Evolutionary conservation across 2,888 invertebrate genomes (phyloP).

Genomic region (Magallana nippona): DNA sequence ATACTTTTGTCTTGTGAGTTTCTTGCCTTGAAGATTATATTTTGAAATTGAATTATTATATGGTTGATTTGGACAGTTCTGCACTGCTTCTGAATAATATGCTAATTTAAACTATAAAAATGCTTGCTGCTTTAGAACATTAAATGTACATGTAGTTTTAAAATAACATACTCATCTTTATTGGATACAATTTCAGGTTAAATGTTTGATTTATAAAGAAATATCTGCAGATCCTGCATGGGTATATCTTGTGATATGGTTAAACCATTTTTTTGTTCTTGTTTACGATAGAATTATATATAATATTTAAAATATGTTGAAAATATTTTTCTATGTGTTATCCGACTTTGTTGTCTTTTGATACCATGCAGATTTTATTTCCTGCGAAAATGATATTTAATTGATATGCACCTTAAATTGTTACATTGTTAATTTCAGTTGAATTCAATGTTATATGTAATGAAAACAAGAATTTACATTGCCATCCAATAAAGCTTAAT

Average conservation of each 20-base stretch:
- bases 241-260: neutral
- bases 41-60: no score
- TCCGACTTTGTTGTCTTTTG: constrained; percentile 5
- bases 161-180: no score
- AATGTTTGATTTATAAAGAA: neutral
- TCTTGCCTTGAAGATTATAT: no score
- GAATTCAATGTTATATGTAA: no score
- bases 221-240: neutral
- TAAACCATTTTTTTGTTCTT: constrained; percentile 17
- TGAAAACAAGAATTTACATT: no score
- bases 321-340: constrained; percentile 21
- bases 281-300: neutral
- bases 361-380: constrained; percentile 19
- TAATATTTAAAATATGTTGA: constrained; percentile 12
- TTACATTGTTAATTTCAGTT: constrained; percentile 3
- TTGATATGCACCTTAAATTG: constrained; percentile 10
- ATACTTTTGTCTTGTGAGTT: no score
- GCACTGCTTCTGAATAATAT: no score
- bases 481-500: no score
- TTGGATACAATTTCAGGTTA: neutral
- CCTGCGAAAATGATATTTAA: constrained; percentile 20
- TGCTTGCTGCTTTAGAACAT: no score
- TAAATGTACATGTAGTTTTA: no score
- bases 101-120: no score
- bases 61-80: no score